Conservation (phyloP, 2,113 vertebrate genomes). For the Corapipo altera region DNA sequence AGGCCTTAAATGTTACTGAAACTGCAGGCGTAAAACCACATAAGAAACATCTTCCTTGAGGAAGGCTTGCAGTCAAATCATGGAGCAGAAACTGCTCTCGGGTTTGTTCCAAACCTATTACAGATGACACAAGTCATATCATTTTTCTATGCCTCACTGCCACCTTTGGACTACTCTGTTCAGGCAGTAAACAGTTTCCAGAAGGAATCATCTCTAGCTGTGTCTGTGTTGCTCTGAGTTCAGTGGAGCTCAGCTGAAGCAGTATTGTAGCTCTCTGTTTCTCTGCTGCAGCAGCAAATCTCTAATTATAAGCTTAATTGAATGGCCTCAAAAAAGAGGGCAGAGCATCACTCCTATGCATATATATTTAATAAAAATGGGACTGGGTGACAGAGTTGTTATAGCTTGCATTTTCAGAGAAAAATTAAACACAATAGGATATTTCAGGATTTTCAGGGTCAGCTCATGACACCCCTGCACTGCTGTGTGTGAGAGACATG, state of each 20-base stretch:
- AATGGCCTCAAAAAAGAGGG: constrained; percentile 24
- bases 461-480: background rate
- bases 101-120: background rate
- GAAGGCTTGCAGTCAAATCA: background rate
- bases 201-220: background rate
- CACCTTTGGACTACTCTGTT: background rate
- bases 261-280: background rate
- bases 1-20: background rate
- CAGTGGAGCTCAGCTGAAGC: background rate
- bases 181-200: background rate
- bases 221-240: background rate
- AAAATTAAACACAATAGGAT: background rate
- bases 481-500: background rate
- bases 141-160: constrained; percentile 23
- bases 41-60: background rate
- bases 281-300: constrained; percentile 38
- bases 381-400: background rate
- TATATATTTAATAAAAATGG: constrained; percentile 20
- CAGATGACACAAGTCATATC: background rate
- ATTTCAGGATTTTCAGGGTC: background rate
- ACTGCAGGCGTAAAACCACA: background rate
- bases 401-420: background rate
- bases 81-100: background rate
- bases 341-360: background rate
- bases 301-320: constrained; percentile 52